Conservation (phyloP, 2,888 invertebrate genomes). For the Lutraria lutraria region DNA sequence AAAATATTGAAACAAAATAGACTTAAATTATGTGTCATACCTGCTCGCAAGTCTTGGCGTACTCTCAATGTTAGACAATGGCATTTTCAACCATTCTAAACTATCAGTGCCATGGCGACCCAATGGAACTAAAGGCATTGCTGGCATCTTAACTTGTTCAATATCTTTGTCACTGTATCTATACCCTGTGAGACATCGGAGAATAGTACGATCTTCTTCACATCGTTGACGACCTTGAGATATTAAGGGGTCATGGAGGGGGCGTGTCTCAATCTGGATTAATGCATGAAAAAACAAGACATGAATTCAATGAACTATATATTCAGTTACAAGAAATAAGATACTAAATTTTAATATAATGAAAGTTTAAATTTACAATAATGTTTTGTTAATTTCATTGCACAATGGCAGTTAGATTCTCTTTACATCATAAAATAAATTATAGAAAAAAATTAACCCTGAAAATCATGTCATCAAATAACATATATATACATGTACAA, state of each 20-base stretch:
- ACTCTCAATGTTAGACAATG: conserved; percentile 85
- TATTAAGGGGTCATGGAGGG: conserved; percentile 82
- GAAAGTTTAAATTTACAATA: too few relatives aligned
- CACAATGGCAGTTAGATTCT: too few relatives aligned
- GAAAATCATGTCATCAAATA: too few relatives aligned
- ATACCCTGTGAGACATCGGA: conserved; percentile 83
- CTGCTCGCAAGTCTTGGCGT: conserved; percentile 82
- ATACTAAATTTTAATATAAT: too few relatives aligned
- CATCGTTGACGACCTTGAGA: conserved; percentile 79
- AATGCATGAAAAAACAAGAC: too few relatives aligned
- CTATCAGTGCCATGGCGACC: conserved; percentile 85
- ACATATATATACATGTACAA: too few relatives aligned
- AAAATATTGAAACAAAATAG: not conserved
- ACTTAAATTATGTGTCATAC: conserved; percentile 65
- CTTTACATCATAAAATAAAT: too few relatives aligned
- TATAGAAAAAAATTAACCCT: too few relatives aligned
- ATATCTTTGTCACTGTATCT: conserved; percentile 82
- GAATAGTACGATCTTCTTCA: conserved; percentile 82
- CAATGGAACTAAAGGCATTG: conserved; percentile 83
- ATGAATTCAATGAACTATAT: too few relatives aligned
- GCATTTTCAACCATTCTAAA: conserved; percentile 84
- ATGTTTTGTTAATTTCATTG: too few relatives aligned
- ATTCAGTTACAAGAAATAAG: too few relatives aligned
- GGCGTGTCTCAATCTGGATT: conserved; percentile 77
- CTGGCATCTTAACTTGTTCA: conserved; percentile 82